Base-by-base conservation (phyloP, 2,888 invertebrate genomes). In the Chorisops tibialis region DNA sequence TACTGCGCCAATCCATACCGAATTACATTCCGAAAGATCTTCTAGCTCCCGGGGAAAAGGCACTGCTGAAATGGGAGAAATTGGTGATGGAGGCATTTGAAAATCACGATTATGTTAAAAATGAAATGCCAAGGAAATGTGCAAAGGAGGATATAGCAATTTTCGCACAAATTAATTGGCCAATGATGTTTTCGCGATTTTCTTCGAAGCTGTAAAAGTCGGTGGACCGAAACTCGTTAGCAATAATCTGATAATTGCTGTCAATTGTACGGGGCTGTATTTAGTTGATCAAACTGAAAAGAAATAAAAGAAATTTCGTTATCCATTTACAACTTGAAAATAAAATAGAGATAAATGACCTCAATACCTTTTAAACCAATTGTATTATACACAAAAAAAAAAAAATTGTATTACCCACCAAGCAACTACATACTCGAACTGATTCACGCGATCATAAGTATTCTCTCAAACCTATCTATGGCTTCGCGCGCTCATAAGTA, bases 231-330 rank as follows among this genome's bases (percentile, higher is more conserved):
- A 82, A 24, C 80, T 88, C 6, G 80, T 81, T 6, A 85, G 83
- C 68, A 84, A 87, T 68, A 87, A 93, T 69, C 84, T 95, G 18
- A 92, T 97, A 59, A 87, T 97, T 62, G 96, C 96, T 3, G 87
- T 97, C 3, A 97, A 97, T 78, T 94, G 94, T 86, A 91, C 91
- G 0, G 96, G 96, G 2, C 85, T 96, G 58, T 95, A 91, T 72
- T 88, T 96, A 60, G 90, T 95, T 0, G 95, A 96, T 77, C 92
- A 95, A 75, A 86, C 90, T 69, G 96, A 96, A 76, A n/a, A n/a
- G n/a, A n/a, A n/a, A n/a, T n/a, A n/a, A n/a, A n/a, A n/a, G n/a
- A n/a, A n/a, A n/a, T n/a, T n/a, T n/a, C n/a, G n/a, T n/a, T n/a
- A n/a, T n/a, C n/a, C n/a, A n/a, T n/a, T n/a, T n/a, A n/a, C n/a